Base-by-base conservation (phyloP, 2,888 invertebrate genomes). In the Subacronicta megacephala region DNA sequence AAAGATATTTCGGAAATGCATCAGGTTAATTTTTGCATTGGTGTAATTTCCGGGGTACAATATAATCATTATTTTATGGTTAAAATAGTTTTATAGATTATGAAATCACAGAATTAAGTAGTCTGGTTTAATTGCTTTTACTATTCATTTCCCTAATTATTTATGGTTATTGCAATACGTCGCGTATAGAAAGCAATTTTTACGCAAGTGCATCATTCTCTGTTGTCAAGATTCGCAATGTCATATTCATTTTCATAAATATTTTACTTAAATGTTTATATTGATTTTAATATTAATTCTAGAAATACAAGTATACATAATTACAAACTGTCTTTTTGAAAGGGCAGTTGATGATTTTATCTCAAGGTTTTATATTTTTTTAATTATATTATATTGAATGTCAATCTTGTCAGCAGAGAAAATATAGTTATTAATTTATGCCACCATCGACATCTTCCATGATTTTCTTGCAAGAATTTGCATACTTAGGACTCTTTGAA, bases 71-170 rank as follows among this genome's bases (percentile, higher is more conserved):
- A 70, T 64, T 55, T 62, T 55, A 70, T 40, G 51, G 37, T 63
- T 54, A 40, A 55, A 68, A 65, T 68, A 71, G 51, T 55, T 54
- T 55, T 61, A 60, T 57, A 40, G 53, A 50, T 59, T 47, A 52
- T 71, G 55, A 65, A 75, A 73, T 77, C 70, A 65, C 66, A 70
- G 60, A 72, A 68, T 68, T 72, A 65, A 64, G 64, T 68, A 62
- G 56, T 58, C 57, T 50, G 57, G 43, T 67, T 61, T 37, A 45
- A 60, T 53, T 47, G 29, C 29, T 58, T 40, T 50, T 44, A 41
- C 41, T 41, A 29, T 49, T 36, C 37, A 43, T 56, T 20, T 37
- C 37, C 36, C 18, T 45, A 60, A 46, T 44, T 36, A 49, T 51
- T 31, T 31, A 49, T 46, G 15, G 52, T 50, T 23, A 56, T 47